Evolutionary conservation across 2,888 invertebrate species (phyloP), one percentile per base, ranked within the genome.

Genomic region (Drosophila mimetica): DNA sequence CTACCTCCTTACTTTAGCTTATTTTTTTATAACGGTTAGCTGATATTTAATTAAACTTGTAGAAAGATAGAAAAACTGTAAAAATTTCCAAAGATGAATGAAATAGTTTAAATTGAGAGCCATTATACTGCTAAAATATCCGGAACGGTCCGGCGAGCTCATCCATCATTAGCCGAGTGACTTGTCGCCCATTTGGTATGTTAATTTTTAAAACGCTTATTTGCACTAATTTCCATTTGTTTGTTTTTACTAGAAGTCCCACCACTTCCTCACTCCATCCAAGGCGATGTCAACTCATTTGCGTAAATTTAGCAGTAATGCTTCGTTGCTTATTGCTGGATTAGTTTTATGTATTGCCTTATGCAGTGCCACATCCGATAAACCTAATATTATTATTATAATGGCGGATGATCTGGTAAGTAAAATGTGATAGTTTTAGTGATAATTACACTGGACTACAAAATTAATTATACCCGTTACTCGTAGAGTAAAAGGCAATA

Each of bases 381-480:
- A 61, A 32, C 95, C 95, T 2, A 93, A 97, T 90, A 94, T 97
- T 57, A 93, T 97, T 52, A 94, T 96, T 76, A 95, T 97, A 63
- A 93, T 97, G 89, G 96, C 95, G 0, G 96, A 97, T 92, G 96
- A 97, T 91, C 93, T 97, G 94, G 96, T 96, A 92, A 92, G 94
- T n/a, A n/a, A n/a, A n/a, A n/a, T n/a, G n/a, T n/a, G n/a, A n/a
- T n/a, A n/a, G n/a, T n/a, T n/a, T n/a, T n/a, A n/a, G n/a, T n/a
- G n/a, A n/a, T n/a, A n/a, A n/a, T n/a, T n/a, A n/a, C n/a, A n/a
- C n/a, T n/a, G n/a, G n/a, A n/a, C n/a, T n/a, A n/a, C n/a, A n/a
- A n/a, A n/a, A n/a, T n/a, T n/a, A n/a, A n/a, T n/a, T n/a, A n/a
- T n/a, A n/a, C n/a, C n/a, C n/a, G n/a, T n/a, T n/a, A n/a, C n/a